A percentile compares a stretch with the other conserved stretches of the same genome.
phyloP scores from a whole-genome alignment of 2,888 invertebrate genomes.

The Ichneumoninae sp. region DNA sequence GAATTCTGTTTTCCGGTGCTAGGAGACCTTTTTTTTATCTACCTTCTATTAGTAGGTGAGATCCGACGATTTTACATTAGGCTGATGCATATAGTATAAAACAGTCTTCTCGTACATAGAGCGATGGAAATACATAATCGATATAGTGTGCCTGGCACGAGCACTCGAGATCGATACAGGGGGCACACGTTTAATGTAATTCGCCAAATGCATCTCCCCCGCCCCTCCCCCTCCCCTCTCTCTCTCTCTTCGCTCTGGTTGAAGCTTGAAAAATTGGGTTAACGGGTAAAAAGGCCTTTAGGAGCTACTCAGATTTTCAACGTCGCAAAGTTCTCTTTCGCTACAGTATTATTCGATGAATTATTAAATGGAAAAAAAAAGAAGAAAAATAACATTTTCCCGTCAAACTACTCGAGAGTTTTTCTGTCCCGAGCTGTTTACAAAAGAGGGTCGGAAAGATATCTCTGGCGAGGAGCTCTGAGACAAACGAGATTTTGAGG shows the following conservation, averaged over 20 bases:
- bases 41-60: conserved; percentile 7
- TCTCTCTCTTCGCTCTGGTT: not conserved
- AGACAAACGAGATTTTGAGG: conserved; percentile 48
- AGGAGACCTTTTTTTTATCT: conserved; percentile 9
- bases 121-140: conserved; percentile 62
- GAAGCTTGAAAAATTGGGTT: conserved; percentile 49
- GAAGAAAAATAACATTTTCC: conserved; percentile 1
- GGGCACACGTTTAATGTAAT: conserved; percentile 58
- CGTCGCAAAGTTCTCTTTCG: conserved; percentile 19
- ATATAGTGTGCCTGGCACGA: conserved; percentile 67
- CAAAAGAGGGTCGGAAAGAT: conserved; percentile 5
- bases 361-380: conserved; percentile 14
- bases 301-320: conserved; percentile 33
- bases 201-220: conserved; percentile 60
- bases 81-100: conserved; percentile 13
- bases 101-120: conserved; percentile 18
- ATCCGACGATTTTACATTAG: conserved; percentile 39
- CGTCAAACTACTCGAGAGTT: conserved; percentile 16
- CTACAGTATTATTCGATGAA: conserved; percentile 12
- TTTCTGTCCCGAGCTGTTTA: not conserved
- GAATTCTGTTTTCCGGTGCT: not conserved
- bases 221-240: conserved; percentile 1
- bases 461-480: conserved; percentile 9
- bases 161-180: conserved; percentile 64
- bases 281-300: conserved; percentile 48